These are phyloP conservation scores for Rhogogaster chlorosoma DNA, from an alignment of 2,888 invertebrate species.

Conservation along the genomic window DNA sequence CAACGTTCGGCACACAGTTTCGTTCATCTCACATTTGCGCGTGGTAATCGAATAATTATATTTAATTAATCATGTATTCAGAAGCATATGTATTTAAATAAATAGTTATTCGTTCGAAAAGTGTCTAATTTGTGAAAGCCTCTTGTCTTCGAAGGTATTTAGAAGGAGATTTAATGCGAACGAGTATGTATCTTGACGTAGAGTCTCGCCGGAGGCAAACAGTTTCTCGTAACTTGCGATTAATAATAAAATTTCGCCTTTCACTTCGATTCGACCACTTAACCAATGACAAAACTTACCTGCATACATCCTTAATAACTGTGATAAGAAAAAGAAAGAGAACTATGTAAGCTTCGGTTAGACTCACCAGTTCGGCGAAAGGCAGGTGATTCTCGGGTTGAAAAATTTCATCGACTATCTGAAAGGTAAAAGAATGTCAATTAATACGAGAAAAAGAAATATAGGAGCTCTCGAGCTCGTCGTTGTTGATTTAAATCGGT, in stretches of 20 bases:
- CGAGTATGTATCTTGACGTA: not conserved
- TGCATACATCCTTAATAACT: not conserved
- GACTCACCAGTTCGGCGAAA: slow-evolving; percentile 26
- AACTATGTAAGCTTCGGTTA: not conserved
- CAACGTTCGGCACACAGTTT: not conserved
- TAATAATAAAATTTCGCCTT: slow-evolving; percentile 15
- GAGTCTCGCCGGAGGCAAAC: not conserved
- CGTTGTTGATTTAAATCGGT: slow-evolving; percentile 4
- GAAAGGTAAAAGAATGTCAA: slow-evolving; percentile 23
- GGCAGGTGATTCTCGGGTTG: slow-evolving; percentile 21
- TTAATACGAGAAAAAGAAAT: not conserved
- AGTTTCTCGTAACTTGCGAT: slow-evolving; percentile 29
- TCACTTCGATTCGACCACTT: slow-evolving; percentile 21
- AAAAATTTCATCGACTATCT: slow-evolving; percentile 39
- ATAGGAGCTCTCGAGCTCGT: not conserved
- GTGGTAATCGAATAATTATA: not conserved
- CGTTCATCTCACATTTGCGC: not conserved
- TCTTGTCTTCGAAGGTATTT: not conserved
- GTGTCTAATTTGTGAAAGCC: not conserved
- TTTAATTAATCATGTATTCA: not conserved
- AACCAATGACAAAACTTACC: not conserved
- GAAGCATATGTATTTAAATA: not conserved
- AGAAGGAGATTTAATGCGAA: not conserved
- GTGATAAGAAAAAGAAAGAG: not conserved
- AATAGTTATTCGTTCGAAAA: not conserved